These are phyloP conservation scores for Criorhina ranunculi DNA, from an alignment of 2,888 invertebrate genomes.

Conservation along the genomic window DNA sequence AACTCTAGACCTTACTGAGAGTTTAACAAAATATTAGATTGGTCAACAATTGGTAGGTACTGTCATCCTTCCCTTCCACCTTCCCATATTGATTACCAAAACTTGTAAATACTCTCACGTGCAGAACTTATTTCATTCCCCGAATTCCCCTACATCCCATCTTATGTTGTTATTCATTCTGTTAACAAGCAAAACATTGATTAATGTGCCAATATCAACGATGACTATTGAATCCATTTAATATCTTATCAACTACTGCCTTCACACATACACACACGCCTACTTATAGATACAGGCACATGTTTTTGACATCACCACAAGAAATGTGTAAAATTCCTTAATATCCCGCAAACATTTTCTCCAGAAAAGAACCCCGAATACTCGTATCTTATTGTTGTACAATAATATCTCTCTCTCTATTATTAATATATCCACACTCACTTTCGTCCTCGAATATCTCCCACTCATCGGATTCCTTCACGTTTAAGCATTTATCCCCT, in stretches of 20 bases:
- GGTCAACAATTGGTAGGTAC: too few relatives aligned
- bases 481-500: constrained; percentile 36
- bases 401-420: constrained; percentile 60
- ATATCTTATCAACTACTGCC: constrained; percentile 17
- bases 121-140: not conserved
- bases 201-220: constrained; percentile 70
- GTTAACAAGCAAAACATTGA: constrained; percentile 72
- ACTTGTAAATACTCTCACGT: not conserved
- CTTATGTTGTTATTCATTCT: constrained; percentile 51
- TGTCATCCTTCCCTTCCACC: too few relatives aligned
- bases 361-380: constrained; percentile 43
- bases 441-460: constrained; percentile 44
- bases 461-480: constrained; percentile 61
- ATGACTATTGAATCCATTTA: constrained; percentile 62
- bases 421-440: constrained; percentile 75
- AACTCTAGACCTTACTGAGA: too few relatives aligned
- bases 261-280: too few relatives aligned
- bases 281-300: constrained; percentile 54
- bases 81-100: not conserved
- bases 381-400: constrained; percentile 63
- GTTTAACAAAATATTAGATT: too few relatives aligned
- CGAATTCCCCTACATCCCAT: constrained; percentile 43
- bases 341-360: constrained; percentile 62
- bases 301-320: constrained; percentile 66
- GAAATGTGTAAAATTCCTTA: constrained; percentile 69